These are phyloP conservation scores for Eurois occulta DNA, from an alignment of 2,888 invertebrate genomes.

Conservation along the genomic window DNA sequence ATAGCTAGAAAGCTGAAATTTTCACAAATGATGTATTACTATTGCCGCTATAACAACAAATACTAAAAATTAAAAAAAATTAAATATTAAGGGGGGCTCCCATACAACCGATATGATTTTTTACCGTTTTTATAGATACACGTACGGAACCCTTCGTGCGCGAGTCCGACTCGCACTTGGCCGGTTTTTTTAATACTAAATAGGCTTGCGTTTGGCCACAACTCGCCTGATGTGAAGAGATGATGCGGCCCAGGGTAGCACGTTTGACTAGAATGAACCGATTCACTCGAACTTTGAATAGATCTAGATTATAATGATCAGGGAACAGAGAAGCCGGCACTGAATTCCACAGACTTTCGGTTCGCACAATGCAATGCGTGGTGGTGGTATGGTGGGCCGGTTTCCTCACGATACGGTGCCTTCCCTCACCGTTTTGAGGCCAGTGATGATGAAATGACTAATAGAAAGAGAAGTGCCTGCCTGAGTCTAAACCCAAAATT, in stretches of 20 bases:
- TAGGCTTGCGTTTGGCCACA: not conserved
- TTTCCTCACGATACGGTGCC: not conserved
- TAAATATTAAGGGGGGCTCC: no score
- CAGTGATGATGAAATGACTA: not conserved
- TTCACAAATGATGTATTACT: no score
- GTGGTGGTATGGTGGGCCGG: no score
- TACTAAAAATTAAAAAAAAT: no score
- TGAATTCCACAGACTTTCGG: not conserved
- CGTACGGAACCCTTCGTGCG: no score
- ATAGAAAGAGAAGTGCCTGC: not conserved
- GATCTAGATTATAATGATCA: not conserved
- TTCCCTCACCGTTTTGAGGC: not conserved
- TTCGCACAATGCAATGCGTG: not conserved
- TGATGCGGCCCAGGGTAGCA: not conserved
- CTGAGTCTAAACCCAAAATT: not conserved
- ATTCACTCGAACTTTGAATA: not conserved
- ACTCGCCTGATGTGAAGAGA: not conserved
- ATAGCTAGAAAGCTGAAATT: no score
- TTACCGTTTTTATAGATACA: no score
- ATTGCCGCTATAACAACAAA: no score
- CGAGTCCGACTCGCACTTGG: no score
- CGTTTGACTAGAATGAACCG: not conserved
- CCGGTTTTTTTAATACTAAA: no score
- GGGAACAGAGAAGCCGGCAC: not conserved
- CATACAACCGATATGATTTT: no score